Evolutionary conservation across 2,888 invertebrate species (phyloP), one percentile per base, ranked within the genome.

Genomic region (Phyllotreta cruciferae): DNA sequence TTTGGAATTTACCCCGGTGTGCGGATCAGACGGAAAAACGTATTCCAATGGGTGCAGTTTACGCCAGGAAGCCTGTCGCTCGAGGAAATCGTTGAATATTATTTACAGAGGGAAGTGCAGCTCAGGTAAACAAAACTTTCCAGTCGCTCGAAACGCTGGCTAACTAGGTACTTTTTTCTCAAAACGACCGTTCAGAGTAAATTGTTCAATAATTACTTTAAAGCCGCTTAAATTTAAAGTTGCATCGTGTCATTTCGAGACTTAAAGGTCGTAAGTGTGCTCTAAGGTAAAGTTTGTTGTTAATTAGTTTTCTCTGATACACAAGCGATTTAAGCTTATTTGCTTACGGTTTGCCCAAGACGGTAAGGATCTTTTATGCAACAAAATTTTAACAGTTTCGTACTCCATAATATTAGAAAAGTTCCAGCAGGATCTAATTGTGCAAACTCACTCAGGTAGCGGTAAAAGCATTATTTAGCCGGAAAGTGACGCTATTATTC

Each of bases 1-100:
- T 56, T 85, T 93, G 71, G 85, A 90, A 73, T 89, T 90, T 73
- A 84, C 88, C 47, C 87, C 91, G 6, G 86, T 92, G 56, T 92
- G 92, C 77, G 92, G 90, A 47, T 90, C 90, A 39, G 91, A 92
- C 78, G 91, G 90, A 72, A 88, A 87, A 81, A 92, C 92, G 67
- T 93, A 92, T 79, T 86, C 90, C 63, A 94, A 92, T 81, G 93
- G 93, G 79, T 96, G 95, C 78, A 87, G 88, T 65, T 84, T 94
- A 72, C 84, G 90, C 66, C 88, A 91, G 75, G 91, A 93, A 79
- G 90, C 93, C 6, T 96, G 96, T 82, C 85, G 90, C 66, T 75
- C 88, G 14, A 82, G 90, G 73, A 88, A 89, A 73, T 87, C 87
- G 67, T 85, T 93, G 37, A 86, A 90, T 66, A 91, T 92, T 68